A percentile compares a stretch with the other conserved stretches of the same genome.
Conservation (phyloP, 2,113 vertebrate species). For the Pyxicephalus adspersus region DNA sequence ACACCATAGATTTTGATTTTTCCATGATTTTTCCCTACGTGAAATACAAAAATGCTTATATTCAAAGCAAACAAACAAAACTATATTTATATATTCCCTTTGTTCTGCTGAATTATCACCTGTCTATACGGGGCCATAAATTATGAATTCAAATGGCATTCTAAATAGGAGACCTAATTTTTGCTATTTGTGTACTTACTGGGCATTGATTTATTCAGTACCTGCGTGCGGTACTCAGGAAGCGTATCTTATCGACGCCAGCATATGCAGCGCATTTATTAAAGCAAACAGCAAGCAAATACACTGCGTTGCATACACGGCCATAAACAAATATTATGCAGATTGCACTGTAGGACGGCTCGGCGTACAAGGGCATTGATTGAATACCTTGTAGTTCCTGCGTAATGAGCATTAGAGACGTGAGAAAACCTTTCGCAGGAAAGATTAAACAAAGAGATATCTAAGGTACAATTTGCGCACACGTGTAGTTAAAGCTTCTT, state of each 20-base stretch:
- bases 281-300: constrained; percentile 18
- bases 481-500: background rate
- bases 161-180: background rate
- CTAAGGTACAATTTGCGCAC: background rate
- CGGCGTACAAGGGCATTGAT: constrained; percentile 18
- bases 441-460: background rate
- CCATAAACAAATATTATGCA: constrained; percentile 48
- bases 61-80: no score
- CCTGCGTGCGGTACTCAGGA: background rate
- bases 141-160: constrained; percentile 15
- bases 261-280: background rate
- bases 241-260: background rate
- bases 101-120: no score
- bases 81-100: no score
- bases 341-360: constrained; percentile 22
- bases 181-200: constrained; percentile 20
- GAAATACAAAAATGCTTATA: no score
- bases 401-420: constrained; percentile 16
- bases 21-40: no score
- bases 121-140: background rate
- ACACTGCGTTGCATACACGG: background rate
- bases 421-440: constrained; percentile 3
- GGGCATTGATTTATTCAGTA: constrained; percentile 28
- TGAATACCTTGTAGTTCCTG: constrained; percentile 15
- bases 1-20: no score